Evolutionary conservation across 1,140 invertebrate species (phyloP).

Genomic region (Drosophila guanche): DNA sequence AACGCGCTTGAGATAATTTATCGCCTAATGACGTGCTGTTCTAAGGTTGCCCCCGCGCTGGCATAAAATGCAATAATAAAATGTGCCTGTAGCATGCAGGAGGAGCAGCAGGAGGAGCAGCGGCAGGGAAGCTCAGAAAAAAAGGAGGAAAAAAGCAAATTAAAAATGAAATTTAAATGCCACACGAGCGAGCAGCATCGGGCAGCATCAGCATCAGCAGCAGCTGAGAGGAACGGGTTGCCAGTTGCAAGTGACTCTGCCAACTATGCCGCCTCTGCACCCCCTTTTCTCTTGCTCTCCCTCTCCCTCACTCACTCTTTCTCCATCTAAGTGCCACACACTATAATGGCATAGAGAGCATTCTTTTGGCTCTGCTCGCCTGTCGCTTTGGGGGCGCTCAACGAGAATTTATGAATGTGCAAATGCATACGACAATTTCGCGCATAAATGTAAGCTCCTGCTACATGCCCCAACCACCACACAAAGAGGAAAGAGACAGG

Average conservation of each 20-base stretch:
- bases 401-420: conserved; percentile 82
- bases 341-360: conserved; percentile 48
- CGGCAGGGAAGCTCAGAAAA: conserved; percentile 12
- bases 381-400: conserved; percentile 77
- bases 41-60: conserved; percentile 71
- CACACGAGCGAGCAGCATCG: conserved; percentile 48
- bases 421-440: conserved; percentile 82
- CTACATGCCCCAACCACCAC: conserved; percentile 19
- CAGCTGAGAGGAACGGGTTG: conserved; percentile 37
- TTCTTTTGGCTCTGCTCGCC: conserved; percentile 54
- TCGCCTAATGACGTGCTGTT: conserved; percentile 80
- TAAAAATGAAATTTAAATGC: conserved; percentile 77
- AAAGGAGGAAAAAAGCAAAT: conserved; percentile 55
- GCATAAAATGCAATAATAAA: conserved; percentile 75
- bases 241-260: conserved; percentile 1
- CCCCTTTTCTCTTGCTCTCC: too few species aligned
- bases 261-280: conserved; percentile 29
- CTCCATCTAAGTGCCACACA: conserved; percentile 17
- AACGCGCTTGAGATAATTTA: conserved; percentile 77
- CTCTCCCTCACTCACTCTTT: neutral
- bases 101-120: conserved; percentile 16
- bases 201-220: conserved; percentile 31
- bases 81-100: conserved; percentile 43
- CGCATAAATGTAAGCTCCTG: conserved; percentile 79
- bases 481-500: neutral